Conservation (phyloP, 2,797 vertebrate species). For the Corythornis leucogaster region DNA sequence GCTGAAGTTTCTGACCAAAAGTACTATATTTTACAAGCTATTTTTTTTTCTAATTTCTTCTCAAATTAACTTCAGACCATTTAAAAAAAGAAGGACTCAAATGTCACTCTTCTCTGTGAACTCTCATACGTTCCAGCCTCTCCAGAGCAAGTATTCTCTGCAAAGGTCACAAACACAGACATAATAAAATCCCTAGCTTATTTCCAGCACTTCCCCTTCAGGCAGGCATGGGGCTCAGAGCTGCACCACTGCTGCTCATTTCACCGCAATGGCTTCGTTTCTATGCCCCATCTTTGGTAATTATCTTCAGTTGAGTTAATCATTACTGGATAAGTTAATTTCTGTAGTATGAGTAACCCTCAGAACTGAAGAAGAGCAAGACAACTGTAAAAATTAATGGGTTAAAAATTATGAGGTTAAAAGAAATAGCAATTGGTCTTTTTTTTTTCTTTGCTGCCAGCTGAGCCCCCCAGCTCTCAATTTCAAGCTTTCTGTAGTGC, state of each 20-base stretch:
- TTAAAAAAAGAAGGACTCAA: neutral
- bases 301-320: neutral
- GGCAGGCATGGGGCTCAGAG: neutral
- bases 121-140: neutral
- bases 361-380: neutral
- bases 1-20: neutral
- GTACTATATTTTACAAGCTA: neutral
- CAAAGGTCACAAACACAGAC: neutral
- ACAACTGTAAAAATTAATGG: neutral
- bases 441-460: neutral
- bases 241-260: neutral
- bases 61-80: conserved; percentile 1
- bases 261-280: neutral
- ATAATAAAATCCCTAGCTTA: neutral
- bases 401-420: neutral
- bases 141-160: neutral
- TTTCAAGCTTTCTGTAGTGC: neutral
- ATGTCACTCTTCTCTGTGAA: conserved; percentile 12
- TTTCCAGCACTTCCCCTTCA: neutral
- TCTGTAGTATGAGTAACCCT: neutral
- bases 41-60: neutral
- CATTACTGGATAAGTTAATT: neutral
- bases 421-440: neutral
- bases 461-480: neutral
- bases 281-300: neutral